Evolutionary conservation across 2,113 vertebrate genomes (phyloP).

Genomic region (Dipodomys merriami): DNA sequence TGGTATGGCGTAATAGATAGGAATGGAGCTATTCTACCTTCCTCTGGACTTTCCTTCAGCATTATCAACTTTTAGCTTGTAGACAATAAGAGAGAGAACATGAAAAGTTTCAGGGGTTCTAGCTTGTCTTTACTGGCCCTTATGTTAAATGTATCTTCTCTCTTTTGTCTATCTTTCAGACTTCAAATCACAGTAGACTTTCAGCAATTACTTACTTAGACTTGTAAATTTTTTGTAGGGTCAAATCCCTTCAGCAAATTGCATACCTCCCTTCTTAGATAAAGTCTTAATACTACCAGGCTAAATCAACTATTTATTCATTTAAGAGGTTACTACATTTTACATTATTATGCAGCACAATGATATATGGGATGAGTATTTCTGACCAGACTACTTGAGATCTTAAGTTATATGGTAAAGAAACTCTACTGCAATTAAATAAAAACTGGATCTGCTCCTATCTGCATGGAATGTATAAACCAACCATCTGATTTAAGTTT

Average conservation of each 20-base stretch:
- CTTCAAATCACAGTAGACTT: not conserved
- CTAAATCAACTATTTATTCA: not conserved
- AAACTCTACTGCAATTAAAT: not conserved
- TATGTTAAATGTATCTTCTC: not conserved
- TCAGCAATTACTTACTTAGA: not conserved
- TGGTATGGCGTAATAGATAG: not conserved
- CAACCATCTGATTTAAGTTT: not conserved
- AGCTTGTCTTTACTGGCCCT: too few species aligned
- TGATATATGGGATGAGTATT: not conserved
- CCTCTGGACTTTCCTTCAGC: not conserved
- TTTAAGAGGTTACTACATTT: not conserved
- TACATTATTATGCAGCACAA: not conserved
- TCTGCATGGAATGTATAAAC: not conserved
- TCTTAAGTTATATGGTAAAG: not conserved
- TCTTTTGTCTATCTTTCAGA: not conserved
- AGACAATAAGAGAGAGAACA: not conserved
- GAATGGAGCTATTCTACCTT: not conserved
- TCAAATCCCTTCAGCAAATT: not conserved
- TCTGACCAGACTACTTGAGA: not conserved
- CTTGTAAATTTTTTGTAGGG: not conserved
- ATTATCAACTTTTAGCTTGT: not conserved
- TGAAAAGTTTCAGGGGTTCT: not conserved
- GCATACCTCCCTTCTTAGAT: not conserved
- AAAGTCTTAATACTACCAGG: not conserved
- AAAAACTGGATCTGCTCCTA: not conserved